A percentile compares a stretch with the other conserved stretches of the same genome.
Evolutionary conservation across 2,888 invertebrate species (phyloP).

Genomic region (Plagiodera versicolora): DNA sequence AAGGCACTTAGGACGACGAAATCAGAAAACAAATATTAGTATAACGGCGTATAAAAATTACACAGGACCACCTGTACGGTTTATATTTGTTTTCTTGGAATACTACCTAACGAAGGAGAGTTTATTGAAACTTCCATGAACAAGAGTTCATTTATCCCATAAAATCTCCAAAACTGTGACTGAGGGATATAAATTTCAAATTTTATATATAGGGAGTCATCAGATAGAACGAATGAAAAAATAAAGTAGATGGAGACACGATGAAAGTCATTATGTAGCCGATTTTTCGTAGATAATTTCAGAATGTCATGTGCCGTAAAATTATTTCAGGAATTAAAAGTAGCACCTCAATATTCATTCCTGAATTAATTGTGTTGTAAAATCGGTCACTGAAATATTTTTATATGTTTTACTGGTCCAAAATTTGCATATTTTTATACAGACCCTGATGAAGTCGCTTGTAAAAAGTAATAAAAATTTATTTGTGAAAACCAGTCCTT

Average conservation of each 20-base stretch:
- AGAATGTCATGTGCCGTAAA: conserved; percentile 13
- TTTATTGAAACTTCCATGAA: too few species aligned
- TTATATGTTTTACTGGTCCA: conserved; percentile 21
- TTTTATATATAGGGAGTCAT: too few species aligned
- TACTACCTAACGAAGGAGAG: too few species aligned
- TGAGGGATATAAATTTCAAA: too few species aligned
- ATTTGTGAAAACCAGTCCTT: conserved; percentile 24
- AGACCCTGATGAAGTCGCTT: conserved; percentile 24
- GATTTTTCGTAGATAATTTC: background rate
- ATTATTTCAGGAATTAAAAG: conserved; percentile 20
- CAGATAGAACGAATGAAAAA: too few species aligned
- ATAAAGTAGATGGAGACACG: too few species aligned
- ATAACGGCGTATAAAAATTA: conserved; percentile 27
- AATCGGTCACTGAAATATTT: conserved; percentile 24
- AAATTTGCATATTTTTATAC: conserved; percentile 24
- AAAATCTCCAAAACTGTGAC: too few species aligned
- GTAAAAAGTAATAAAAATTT: conserved; percentile 25
- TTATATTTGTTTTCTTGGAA: conserved; percentile 20
- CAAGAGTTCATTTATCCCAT: too few species aligned
- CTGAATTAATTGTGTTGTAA: conserved; percentile 23
- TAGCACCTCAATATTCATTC: conserved; percentile 17
- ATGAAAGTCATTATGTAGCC: too few species aligned
- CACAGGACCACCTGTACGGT: conserved; percentile 25
- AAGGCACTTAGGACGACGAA: conserved; percentile 25
- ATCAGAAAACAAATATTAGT: conserved; percentile 35